A percentile compares a stretch with the other conserved stretches of the same genome.
phyloP scores from a whole-genome alignment of 2,113 vertebrate genomes.

The Axis porcinus region DNA sequence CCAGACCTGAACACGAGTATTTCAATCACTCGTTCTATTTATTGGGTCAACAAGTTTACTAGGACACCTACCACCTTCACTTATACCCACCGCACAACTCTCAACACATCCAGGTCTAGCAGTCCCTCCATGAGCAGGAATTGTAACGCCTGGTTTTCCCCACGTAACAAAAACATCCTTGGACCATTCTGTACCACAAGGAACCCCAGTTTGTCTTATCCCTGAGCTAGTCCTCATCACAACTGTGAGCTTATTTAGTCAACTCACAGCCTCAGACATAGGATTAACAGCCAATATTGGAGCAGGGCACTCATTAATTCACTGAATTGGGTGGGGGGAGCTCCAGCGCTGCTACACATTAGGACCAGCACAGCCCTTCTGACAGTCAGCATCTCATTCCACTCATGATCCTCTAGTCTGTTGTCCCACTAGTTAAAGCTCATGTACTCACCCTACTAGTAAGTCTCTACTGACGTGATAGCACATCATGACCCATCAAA shows the following conservation, averaged over 20 bases:
- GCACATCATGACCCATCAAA: background rate
- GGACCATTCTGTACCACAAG: background rate
- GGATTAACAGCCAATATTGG: background rate
- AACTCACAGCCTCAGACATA: background rate
- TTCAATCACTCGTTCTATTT: background rate
- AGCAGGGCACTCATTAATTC: background rate
- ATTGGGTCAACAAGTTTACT: background rate
- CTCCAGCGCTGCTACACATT: rapidly evolving
- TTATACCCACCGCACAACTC: background rate
- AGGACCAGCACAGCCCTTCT: background rate
- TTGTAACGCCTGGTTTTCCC: background rate
- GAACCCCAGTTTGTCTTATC: background rate
- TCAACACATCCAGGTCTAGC: background rate
- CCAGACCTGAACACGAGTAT: background rate
- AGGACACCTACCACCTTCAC: background rate
- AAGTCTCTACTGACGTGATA: background rate
- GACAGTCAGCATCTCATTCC: background rate
- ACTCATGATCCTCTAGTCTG: rapidly evolving
- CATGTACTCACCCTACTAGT: background rate
- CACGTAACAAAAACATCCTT: background rate
- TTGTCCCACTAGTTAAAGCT: background rate
- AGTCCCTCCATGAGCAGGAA: background rate
- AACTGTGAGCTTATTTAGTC: background rate
- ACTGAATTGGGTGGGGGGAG: background rate
- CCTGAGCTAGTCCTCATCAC: background rate